These are phyloP conservation scores for Conops quadrifasciatus DNA, from an alignment of 2,888 invertebrate genomes.

Conservation along the genomic window DNA sequence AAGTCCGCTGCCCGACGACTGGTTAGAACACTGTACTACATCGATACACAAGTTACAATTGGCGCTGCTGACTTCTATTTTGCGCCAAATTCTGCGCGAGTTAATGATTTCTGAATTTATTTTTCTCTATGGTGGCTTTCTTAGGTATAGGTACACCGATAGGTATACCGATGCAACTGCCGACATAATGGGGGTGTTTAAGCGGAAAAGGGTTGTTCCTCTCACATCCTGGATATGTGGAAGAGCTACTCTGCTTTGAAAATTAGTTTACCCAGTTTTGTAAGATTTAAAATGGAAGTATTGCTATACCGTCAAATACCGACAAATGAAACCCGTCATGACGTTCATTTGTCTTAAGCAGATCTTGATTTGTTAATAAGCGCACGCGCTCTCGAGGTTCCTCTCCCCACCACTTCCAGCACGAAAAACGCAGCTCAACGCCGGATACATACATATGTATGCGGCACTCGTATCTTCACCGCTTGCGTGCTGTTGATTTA, in stretches of 20 bases:
- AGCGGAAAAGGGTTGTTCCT: no score
- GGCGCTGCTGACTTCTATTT: background rate
- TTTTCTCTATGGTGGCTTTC: no score
- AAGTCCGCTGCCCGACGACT: constrained; percentile 27
- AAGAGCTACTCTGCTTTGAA: no score
- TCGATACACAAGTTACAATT: background rate
- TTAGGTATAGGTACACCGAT: no score
- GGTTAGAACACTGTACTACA: background rate
- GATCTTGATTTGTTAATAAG: constrained; percentile 54
- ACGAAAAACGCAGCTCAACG: constrained; percentile 41
- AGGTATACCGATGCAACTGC: no score
- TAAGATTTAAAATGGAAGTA: no score
- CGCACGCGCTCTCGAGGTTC: constrained; percentile 55
- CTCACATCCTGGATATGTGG: no score
- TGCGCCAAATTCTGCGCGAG: no score
- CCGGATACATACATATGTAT: constrained; percentile 19
- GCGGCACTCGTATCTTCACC: constrained; percentile 19
- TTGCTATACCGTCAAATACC: background rate
- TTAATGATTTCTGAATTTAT: no score
- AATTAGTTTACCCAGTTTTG: no score
- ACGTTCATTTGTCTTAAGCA: constrained; percentile 27
- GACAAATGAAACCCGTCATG: constrained; percentile 10
- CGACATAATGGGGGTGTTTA: no score
- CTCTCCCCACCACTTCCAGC: constrained; percentile 40
- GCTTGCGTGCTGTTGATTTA: constrained; percentile 62